phyloP scores from a whole-genome alignment of 2,113 vertebrate species.

The Nipponia nippon region DNA sequence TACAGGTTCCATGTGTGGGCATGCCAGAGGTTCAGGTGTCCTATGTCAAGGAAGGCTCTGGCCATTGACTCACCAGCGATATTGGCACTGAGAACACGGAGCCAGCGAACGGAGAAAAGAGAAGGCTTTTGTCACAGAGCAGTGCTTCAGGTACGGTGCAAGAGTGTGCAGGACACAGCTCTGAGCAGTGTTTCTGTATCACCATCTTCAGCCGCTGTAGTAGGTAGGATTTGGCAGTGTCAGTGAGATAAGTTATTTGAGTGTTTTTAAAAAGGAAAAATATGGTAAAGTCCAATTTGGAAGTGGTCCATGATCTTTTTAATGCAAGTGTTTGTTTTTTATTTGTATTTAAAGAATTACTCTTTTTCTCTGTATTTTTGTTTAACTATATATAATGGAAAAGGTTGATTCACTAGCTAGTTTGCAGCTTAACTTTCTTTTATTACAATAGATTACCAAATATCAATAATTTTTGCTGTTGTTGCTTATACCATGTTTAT shows the following conservation, averaged over 20 bases:
- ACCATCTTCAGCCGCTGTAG: neutral
- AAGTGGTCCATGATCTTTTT: neutral
- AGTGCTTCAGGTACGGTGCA: neutral
- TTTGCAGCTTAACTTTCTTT: neutral
- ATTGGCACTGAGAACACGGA: neutral
- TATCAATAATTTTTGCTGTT: neutral
- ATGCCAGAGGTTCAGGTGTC: neutral
- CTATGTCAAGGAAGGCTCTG: neutral
- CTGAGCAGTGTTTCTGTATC: neutral
- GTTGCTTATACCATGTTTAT: neutral
- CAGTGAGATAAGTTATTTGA: neutral
- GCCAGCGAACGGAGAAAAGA: neutral
- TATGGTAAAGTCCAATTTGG: neutral
- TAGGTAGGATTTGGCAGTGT: neutral
- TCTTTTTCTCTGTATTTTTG: neutral
- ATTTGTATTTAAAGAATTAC: neutral
- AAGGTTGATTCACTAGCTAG: neutral
- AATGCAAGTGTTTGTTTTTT: neutral
- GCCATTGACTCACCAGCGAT: neutral
- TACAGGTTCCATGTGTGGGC: accelerated
- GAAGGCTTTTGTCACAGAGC: neutral
- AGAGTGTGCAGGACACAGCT: neutral
- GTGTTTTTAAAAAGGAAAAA: neutral
- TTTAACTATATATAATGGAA: neutral
- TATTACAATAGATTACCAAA: neutral